Evolutionary conservation across 2,797 vertebrate species (phyloP).

Genomic region (Argyrosomus regius): DNA sequence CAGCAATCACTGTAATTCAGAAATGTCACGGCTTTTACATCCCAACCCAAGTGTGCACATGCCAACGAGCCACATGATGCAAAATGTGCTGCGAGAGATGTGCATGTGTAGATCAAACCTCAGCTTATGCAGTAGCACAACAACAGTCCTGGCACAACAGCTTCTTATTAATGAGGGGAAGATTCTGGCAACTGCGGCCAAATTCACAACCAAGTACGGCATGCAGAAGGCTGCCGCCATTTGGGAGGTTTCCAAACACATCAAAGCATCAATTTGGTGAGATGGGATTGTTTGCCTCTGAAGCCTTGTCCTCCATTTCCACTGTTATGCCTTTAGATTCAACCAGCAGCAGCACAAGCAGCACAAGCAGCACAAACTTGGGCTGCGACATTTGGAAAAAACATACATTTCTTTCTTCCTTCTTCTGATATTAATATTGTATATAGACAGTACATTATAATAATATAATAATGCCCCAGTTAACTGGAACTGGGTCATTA

Average conservation of each 20-base stretch:
- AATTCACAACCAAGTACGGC: slow-evolving; percentile 45
- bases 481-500: too few species aligned
- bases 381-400: background rate
- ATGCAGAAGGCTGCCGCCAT: slow-evolving; percentile 43
- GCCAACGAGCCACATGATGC: slow-evolving; percentile 10
- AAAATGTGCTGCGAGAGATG: slow-evolving; percentile 11
- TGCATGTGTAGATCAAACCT: slow-evolving; percentile 15
- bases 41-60: background rate
- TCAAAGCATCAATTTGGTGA: slow-evolving; percentile 63
- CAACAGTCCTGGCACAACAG: background rate
- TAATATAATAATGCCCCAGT: too few species aligned
- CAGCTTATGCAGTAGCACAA: slow-evolving; percentile 15
- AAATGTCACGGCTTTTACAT: slow-evolving; percentile 26
- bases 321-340: slow-evolving; percentile 30
- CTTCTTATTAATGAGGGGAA: slow-evolving; percentile 35
- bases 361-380: background rate
- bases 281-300: slow-evolving; percentile 55
- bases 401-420: background rate
- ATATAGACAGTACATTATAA: background rate
- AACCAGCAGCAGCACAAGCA: slow-evolving; percentile 6
- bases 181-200: slow-evolving; percentile 38
- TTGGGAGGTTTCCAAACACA: slow-evolving; percentile 59
- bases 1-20: slow-evolving; percentile 25
- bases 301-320: slow-evolving; percentile 45
- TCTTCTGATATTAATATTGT: background rate